A percentile compares a stretch with the other conserved stretches of the same genome.
These are phyloP conservation scores for Drosophila rhopaloa DNA, from an alignment of 1,140 invertebrate species.

Conservation along the genomic window DNA sequence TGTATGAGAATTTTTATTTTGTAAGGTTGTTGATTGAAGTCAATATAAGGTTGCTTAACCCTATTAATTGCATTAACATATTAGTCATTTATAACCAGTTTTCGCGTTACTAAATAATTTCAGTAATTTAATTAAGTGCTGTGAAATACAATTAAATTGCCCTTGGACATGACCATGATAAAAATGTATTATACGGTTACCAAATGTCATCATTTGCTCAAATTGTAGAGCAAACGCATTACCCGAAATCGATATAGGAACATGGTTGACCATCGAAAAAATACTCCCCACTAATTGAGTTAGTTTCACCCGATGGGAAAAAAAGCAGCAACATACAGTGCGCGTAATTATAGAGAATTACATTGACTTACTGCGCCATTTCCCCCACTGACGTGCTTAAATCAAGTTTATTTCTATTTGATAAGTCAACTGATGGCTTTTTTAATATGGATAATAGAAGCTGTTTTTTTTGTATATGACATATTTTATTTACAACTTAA, in stretches of 20 bases:
- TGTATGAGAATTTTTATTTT: too few relatives aligned
- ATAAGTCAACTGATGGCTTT: conserved; percentile 21
- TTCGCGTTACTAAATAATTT: not conserved
- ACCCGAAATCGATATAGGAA: conserved; percentile 19
- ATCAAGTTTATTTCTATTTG: conserved; percentile 4
- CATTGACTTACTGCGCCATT: conserved; percentile 22
- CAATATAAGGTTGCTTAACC: not conserved
- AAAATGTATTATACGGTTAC: conserved; percentile 17
- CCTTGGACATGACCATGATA: conserved; percentile 28
- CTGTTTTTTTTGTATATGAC: not conserved
- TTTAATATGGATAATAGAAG: conserved; percentile 1
- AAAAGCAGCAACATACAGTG: conserved; percentile 10
- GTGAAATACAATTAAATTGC: not conserved
- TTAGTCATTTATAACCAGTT: conserved; percentile 4
- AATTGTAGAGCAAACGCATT: conserved; percentile 15
- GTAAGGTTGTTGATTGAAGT: too few relatives aligned
- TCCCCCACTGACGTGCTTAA: conserved; percentile 16
- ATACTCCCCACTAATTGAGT: conserved; percentile 4
- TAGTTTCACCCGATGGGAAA: not conserved
- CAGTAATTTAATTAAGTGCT: conserved; percentile 11
- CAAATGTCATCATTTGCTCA: conserved; percentile 19
- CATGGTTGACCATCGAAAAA: conserved; percentile 9
- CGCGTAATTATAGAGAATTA: conserved; percentile 23
- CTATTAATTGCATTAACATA: not conserved
- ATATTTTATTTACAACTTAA: conserved; percentile 14